Percentiles rank a stretch among this genome's conserved stretches.
phyloP scores from a whole-genome alignment of 2,888 invertebrate genomes.

The Lasioglossum lativentre region DNA sequence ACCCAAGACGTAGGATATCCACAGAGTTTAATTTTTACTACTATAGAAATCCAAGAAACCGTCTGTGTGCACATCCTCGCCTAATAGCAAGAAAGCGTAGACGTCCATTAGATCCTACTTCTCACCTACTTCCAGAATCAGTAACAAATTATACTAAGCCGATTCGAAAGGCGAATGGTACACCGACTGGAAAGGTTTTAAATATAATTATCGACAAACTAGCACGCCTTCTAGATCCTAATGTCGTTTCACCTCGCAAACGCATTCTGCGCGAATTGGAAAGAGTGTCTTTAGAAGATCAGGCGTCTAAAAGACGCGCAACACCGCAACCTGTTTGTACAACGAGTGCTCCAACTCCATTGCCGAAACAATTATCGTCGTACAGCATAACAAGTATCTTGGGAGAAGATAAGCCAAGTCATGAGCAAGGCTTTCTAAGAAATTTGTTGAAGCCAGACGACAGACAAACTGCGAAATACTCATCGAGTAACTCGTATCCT shows the following conservation, averaged over 20 bases:
- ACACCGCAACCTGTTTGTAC: conserved; percentile 79
- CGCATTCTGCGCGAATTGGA: conserved; percentile 93
- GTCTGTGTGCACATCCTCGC: conserved; percentile 84
- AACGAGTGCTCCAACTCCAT: conserved; percentile 75
- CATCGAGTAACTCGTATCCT: conserved; percentile 80
- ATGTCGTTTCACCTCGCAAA: conserved; percentile 93
- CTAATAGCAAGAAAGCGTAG: conserved; percentile 87
- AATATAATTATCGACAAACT: conserved; percentile 82
- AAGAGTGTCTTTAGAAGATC: conserved; percentile 90
- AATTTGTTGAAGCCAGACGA: conserved; percentile 82
- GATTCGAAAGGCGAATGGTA: conserved; percentile 72
- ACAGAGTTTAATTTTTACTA: conserved; percentile 91
- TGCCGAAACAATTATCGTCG: conserved; percentile 87
- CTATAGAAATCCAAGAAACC: conserved; percentile 86
- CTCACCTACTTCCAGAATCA: conserved; percentile 73
- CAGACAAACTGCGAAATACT: conserved; percentile 81
- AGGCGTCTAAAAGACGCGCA: conserved; percentile 87
- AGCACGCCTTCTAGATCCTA: conserved; percentile 83
- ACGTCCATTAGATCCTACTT: conserved; percentile 87
- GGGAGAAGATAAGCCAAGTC: conserved; percentile 87
- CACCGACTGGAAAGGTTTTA: conserved; percentile 77
- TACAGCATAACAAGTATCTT: conserved; percentile 95
- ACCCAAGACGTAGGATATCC: conserved; percentile 90
- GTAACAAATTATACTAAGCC: conserved; percentile 66
- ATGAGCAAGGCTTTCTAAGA: conserved; percentile 82